Evolutionary conservation across 2,888 invertebrate species (phyloP), one percentile per base, ranked within the genome.

Genomic region (Microdon myrmicae): DNA sequence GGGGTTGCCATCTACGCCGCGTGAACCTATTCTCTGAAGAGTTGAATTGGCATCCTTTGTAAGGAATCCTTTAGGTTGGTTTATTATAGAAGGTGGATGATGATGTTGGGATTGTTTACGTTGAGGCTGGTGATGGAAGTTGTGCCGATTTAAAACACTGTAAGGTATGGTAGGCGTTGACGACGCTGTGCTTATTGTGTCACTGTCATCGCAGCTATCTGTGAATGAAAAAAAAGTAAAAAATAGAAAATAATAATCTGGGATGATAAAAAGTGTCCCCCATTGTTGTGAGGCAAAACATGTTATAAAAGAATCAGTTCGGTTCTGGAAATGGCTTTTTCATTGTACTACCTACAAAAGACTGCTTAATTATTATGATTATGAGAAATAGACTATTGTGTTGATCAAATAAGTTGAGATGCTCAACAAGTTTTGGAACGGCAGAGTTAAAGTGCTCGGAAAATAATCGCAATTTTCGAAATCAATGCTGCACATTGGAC

Each of bases 141-240:
- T 28, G 28, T 61, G 58, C 32, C 58, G 60, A 31, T 39, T 48
- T 44, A 67, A 53, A 32, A 39, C 35, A 60, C 59, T 70, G 38
- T 70, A 69, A 29, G 71, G 69, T 64, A 76, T 71, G 38, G 70
- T 48, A 53, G 74, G 34, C 68, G 78, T 72, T 16, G 74, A 73
- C 43, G 74, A 73, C 55, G 71, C 61, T 47, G 71, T 73, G 71
- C 74, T 73, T 55, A 71, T 73, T 29, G 70, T 71, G 54, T 78
- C 77, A 53, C 73, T 75, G 49, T 77, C 79, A 28, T 79, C 79
- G 68, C 76, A 77, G 55, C 74, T 74, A 38, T 68, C 70, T 68
- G 73, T 71, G 75, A 38, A 8, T 2, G 12, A 54, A 4, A 54
- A 59, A 45, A 31, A 1, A 31, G 35, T 45, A 32, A 20, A 51